Evolutionary conservation across 2,888 invertebrate species (phyloP), one percentile per base, ranked within the genome.

Genomic region (Agrotis exclamationis): DNA sequence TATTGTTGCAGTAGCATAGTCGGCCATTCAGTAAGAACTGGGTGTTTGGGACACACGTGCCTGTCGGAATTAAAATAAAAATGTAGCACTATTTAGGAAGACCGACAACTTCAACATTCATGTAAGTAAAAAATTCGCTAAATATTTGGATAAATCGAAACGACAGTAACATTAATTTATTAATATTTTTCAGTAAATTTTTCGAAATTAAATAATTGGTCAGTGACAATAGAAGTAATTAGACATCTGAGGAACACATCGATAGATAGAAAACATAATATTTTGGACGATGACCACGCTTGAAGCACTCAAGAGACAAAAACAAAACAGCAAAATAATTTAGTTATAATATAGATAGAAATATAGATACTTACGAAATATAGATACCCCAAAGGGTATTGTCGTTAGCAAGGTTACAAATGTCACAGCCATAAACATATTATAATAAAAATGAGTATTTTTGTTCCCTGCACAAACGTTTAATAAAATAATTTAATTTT

Each of bases 41-140:
- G 20, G 93, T 88, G 80, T 94, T 92, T 18, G 95, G 95, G n/a
- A 92, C 86, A 82, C 95, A 96, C 85, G 90, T 82, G 79, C 87
- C 94, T 95, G 74, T 53, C 33, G 45, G 74, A 58, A 72, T 39
- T 57, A 66, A 76, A 66, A 79, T 44, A 53, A 63, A 75, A 20
- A 50, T 50, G 33, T 56, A 51, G 24, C 28, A 56, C 4, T 50
- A 54, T 45, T 60, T 51, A 14, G 64, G 11, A 18, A 7, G 4
- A 7, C 39, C 1, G 1, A 39, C 9, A 20, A 9, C 11, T 54
- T 70, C 5, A 20, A 13, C 14, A 18, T 14, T 11, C 5, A 44
- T 48, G 71, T 77, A 18, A 77, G 77, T 77, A 39, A 50, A 71
- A 18, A 20, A n/a, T 1, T 13, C 5, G 3, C 5, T 20, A 6